Percentiles rank a stretch among this genome's conserved stretches.
Conservation (phyloP, 2,113 vertebrate genomes). For the Ornithorhynchus anatinus region DNA sequence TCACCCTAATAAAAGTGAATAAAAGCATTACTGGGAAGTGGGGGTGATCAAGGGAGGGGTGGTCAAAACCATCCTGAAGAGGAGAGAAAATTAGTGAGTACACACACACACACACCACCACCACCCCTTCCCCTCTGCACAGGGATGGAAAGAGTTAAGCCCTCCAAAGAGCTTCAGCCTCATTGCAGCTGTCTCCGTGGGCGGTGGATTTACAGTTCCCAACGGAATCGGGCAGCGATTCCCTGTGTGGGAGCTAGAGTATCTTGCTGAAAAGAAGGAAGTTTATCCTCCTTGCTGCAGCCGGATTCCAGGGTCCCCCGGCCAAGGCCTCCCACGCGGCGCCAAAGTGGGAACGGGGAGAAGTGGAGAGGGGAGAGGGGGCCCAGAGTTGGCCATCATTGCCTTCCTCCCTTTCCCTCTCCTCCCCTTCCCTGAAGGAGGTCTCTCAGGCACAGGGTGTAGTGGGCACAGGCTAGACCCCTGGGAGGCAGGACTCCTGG, state of each 20-base stretch:
- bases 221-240: background rate
- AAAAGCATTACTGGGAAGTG: too few species aligned
- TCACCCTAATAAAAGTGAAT: too few species aligned
- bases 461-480: conserved; percentile 22
- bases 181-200: conserved; percentile 23
- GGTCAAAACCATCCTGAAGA: too few species aligned
- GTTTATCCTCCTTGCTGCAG: background rate
- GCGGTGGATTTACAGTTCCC: conserved; percentile 8
- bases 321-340: conserved; percentile 39
- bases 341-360: background rate
- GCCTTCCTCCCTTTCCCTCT: background rate
- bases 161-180: background rate
- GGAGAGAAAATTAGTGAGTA: too few species aligned
- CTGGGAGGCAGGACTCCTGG: conserved; percentile 5
- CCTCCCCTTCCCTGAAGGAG: background rate
- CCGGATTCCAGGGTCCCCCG: background rate
- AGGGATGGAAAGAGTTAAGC: conserved; percentile 5
- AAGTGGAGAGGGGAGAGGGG: background rate
- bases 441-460: conserved; percentile 24
- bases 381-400: background rate
- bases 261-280: background rate
- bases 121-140: background rate
- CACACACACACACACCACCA: background rate
- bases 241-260: background rate
- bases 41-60: too few species aligned